Evolutionary conservation across 2,888 invertebrate genomes (phyloP).

Genomic region (Zele albiditarsus): DNA sequence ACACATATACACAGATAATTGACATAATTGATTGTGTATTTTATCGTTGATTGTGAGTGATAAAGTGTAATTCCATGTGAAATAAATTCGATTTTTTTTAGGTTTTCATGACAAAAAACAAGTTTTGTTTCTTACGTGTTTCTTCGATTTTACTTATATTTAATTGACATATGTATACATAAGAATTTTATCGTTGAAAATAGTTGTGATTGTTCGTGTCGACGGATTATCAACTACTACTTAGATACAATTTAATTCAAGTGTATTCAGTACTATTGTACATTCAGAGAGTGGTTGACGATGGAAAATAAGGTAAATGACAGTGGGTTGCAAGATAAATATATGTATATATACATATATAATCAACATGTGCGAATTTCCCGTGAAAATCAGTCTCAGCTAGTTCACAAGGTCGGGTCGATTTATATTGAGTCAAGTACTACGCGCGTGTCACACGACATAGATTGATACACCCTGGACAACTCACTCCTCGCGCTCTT

Average conservation of each 20-base stretch:
- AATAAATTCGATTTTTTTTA: not conserved
- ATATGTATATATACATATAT: not conserved
- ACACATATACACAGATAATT: not conserved
- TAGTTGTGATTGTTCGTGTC: no score
- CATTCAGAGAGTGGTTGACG: no score
- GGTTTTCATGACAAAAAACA: no score
- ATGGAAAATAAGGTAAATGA: no score
- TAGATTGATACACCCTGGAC: constrained; percentile 39
- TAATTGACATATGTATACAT: not conserved
- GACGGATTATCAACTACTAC: not conserved
- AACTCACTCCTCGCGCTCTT: constrained; percentile 29
- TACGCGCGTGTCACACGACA: constrained; percentile 55
- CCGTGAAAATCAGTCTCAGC: constrained; percentile 61
- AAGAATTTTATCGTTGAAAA: no score
- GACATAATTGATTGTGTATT: constrained; percentile 8
- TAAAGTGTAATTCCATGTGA: not conserved
- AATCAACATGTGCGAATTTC: constrained; percentile 43
- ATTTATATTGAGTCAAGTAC: constrained; percentile 58
- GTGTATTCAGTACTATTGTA: not conserved
- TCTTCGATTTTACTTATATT: not conserved
- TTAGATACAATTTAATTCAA: not conserved
- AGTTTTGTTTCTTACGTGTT: no score
- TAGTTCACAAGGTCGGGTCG: constrained; percentile 64
- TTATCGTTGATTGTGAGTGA: constrained; percentile 6
- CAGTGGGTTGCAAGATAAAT: not conserved